Evolutionary conservation across 2,888 invertebrate species (phyloP), one percentile per base, ranked within the genome.

Genomic region (Callyntrura guangdongensis): DNA sequence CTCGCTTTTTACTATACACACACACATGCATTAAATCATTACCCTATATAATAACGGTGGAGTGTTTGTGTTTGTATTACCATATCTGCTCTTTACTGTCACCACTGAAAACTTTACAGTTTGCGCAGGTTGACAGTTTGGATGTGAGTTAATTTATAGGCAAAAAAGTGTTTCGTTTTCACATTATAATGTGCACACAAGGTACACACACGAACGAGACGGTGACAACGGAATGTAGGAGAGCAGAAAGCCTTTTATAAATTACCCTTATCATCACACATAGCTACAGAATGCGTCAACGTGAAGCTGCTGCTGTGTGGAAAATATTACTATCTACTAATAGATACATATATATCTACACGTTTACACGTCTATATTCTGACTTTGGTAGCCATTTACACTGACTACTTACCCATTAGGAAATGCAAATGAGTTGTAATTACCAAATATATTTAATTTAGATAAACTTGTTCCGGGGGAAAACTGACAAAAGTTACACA

Each of bases 361-460:
- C 20, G 9, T 61, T 11, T 53, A 1, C 53, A 1, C 11, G 53
- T 53, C n/a, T 36, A 36, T n/a, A 67, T 25, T 22, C 27, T 69
- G 20, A 25, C 9, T 27, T n/a, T 36, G 36, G 36, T 36, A 36
- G 36, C 36, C 6, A 4, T 36, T 53, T 36, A 69, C 27, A 27
- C 27, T 69, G 20, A 25, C 5, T 22, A 67, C 22, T n/a, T 67
- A 17, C 12, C 49, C 3, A 47, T 20, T 74, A 53, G 12, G 22
- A 79, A 56, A 49, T 81, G 47, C 14, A 64, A 45, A 61, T 83
- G 17, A 14, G 59, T 45, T 59, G 72, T 85, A 85, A 85, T 85
- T 85, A 59, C 61, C 74, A 49, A 36, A 84, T 84, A 72, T 84
- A 3, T 36, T 49, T 49, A 25, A 17, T 20, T 61, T 67, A 27